These are phyloP conservation scores for Aurelia aurita complex sp. Pacific DNA, from an alignment of 30 jellyfish, hydroid and myxozoan genomes.

Conservation along the genomic window DNA sequence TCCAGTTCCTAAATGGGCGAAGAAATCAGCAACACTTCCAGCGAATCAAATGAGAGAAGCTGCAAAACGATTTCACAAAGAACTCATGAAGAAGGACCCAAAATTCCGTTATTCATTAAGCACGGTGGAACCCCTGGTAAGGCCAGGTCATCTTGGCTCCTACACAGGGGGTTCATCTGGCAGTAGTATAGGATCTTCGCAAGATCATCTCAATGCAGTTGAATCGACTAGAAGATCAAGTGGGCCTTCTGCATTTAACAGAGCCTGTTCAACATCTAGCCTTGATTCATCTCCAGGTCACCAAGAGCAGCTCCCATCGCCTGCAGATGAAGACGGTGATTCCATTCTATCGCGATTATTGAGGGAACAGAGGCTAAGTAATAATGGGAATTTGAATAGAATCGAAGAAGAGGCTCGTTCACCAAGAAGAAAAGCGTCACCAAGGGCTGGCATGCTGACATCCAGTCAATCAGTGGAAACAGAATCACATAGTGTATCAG, in stretches of 20 bases:
- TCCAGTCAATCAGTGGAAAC: constrained; percentile 25
- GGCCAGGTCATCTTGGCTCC: constrained; percentile 51
- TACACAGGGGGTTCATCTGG: constrained; percentile 64
- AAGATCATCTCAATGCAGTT: constrained; percentile 21
- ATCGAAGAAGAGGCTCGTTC: constrained; percentile 86
- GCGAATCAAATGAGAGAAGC: constrained; percentile 96
- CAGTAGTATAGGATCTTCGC: constrained; percentile 51
- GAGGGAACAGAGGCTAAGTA: constrained; percentile 70
- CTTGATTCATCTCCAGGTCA: constrained; percentile 59
- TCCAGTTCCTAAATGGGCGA: constrained; percentile 2
- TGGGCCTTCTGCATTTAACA: constrained; percentile 49
- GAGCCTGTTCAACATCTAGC: constrained; percentile 66
- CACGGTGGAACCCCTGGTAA: constrained; percentile 29
- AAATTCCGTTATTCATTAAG: constrained; percentile 84
- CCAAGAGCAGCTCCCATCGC: constrained; percentile 29
- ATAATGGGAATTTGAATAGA: constrained; percentile 55
- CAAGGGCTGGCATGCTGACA: constrained; percentile 35
- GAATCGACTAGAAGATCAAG: constrained; percentile 57
- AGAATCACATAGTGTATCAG: constrained; percentile 1
- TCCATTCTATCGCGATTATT: constrained; percentile 82
- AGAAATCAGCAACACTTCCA: constrained; percentile 59
- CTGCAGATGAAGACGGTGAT: constrained; percentile 52
- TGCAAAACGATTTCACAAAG: constrained; percentile 90
- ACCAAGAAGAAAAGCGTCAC: constrained; percentile 46
- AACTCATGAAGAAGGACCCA: constrained; percentile 84